These are phyloP conservation scores for Holothuria scabra DNA, from an alignment of 53 echinoderm and acorn worm genomes.

Conservation along the genomic window DNA sequence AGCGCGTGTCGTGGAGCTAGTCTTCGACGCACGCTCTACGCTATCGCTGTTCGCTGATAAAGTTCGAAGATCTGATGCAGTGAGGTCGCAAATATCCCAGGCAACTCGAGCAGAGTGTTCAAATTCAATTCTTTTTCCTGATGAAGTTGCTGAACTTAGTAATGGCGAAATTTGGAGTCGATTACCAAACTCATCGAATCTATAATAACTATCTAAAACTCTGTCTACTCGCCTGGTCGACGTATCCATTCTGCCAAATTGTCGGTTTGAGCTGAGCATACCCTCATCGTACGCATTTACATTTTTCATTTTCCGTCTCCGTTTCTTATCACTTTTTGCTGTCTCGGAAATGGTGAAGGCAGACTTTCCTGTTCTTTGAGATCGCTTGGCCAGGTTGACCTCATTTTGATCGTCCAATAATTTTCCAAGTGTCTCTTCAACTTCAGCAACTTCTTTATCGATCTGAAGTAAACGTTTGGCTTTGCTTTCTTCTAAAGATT, in stretches of 20 bases:
- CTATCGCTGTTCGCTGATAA: not conserved
- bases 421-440: conserved; percentile 74
- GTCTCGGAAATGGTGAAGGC: not conserved
- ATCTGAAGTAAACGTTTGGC: conserved; percentile 77
- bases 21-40: not conserved
- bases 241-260: conserved; percentile 20
- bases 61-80: conserved; percentile 13
- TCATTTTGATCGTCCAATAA: conserved; percentile 63
- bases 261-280: conserved; percentile 13
- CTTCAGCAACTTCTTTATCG: conserved; percentile 85
- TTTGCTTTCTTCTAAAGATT: conserved; percentile 77
- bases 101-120: conserved; percentile 35
- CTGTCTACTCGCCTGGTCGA: conserved; percentile 44
- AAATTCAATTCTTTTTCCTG: conserved; percentile 23
- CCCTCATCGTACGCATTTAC: conserved; percentile 36
- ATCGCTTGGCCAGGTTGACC: conserved; percentile 19
- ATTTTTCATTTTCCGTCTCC: conserved; percentile 18
- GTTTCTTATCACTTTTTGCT: conserved; percentile 1
- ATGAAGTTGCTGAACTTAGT: conserved; percentile 40
- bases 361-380: not conserved
- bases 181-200: conserved; percentile 64
- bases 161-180: conserved; percentile 57
- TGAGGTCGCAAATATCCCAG: conserved; percentile 49
- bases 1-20: not conserved
- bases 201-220: conserved; percentile 58